Evolutionary conservation across 2,113 vertebrate species (phyloP).

Genomic region (Callopanchax toddi): DNA sequence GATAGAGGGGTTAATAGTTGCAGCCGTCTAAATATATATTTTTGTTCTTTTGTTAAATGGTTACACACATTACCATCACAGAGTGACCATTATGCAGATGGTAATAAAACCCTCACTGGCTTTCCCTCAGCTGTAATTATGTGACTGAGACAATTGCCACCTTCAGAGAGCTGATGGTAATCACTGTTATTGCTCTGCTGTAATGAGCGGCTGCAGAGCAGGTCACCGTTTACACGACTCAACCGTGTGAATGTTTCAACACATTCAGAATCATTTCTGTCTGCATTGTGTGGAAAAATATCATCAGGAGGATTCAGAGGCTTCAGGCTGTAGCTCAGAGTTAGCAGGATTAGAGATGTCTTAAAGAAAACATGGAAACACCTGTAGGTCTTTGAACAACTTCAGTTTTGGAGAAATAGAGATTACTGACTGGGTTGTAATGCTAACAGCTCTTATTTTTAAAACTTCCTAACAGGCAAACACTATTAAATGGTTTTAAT

Average conservation of each 20-base stretch:
- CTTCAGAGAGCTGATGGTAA: slow-evolving; percentile 57
- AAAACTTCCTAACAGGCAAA: too few relatives aligned
- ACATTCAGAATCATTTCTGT: too few relatives aligned
- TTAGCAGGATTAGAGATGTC: too few relatives aligned
- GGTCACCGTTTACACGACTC: slow-evolving; percentile 10
- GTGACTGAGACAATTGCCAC: slow-evolving; percentile 60
- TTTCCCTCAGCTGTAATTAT: slow-evolving; percentile 59
- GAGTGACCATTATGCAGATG: slow-evolving; percentile 34
- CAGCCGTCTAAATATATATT: not conserved
- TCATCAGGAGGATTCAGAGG: too few relatives aligned
- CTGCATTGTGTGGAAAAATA: not conserved
- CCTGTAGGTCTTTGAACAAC: too few relatives aligned
- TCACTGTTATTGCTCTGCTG: slow-evolving; percentile 65
- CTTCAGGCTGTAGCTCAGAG: too few relatives aligned
- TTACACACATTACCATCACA: slow-evolving; percentile 21
- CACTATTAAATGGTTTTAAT: too few relatives aligned
- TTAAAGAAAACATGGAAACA: too few relatives aligned
- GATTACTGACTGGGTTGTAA: too few relatives aligned
- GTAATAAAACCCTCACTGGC: slow-evolving; percentile 42
- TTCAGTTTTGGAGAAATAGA: too few relatives aligned
- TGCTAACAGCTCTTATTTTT: too few relatives aligned
- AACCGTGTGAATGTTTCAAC: slow-evolving; percentile 17
- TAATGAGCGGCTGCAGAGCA: slow-evolving; percentile 51
- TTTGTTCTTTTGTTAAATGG: slow-evolving; percentile 10
- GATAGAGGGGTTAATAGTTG: slow-evolving; percentile 14